phyloP scores from a whole-genome alignment of 2,888 invertebrate genomes.

The Phyto melanocephala region DNA sequence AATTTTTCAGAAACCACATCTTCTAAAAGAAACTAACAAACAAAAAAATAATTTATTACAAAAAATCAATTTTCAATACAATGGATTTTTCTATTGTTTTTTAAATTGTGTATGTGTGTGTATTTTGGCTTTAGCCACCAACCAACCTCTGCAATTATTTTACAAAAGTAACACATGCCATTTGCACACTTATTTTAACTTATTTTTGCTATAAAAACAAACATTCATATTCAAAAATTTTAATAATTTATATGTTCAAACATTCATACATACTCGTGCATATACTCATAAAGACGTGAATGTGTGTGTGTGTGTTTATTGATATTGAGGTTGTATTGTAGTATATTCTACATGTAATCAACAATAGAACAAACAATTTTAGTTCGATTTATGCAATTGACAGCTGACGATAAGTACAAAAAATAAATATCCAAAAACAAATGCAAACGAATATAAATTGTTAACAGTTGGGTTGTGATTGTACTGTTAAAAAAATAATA shows the following conservation, averaged over 20 bases:
- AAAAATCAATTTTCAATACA: neutral
- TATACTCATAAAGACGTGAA: neutral
- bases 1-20: too few relatives aligned
- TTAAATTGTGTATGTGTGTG: neutral
- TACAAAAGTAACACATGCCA: slow-evolving; percentile 43
- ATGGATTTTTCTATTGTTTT: neutral
- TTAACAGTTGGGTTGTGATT: slow-evolving; percentile 29
- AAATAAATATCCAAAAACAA: slow-evolving; percentile 23
- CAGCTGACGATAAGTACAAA: slow-evolving; percentile 61
- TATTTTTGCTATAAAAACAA: slow-evolving; percentile 40
- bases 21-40: neutral
- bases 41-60: neutral
- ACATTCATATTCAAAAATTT: slow-evolving; percentile 34
- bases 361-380: slow-evolving; percentile 46
- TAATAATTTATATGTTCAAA: slow-evolving; percentile 15
- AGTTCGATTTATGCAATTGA: slow-evolving; percentile 62
- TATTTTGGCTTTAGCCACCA: neutral
- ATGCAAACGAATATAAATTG: slow-evolving; percentile 33
- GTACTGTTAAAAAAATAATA: neutral
- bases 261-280: too few relatives aligned
- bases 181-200: slow-evolving; percentile 27
- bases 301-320: neutral
- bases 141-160: slow-evolving; percentile 35
- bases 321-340: slow-evolving; percentile 15
- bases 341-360: slow-evolving; percentile 36